A percentile compares a stretch with the other conserved stretches of the same genome.
phyloP scores from a whole-genome alignment of 2,888 invertebrate genomes.

The Amphipoea oculea region DNA sequence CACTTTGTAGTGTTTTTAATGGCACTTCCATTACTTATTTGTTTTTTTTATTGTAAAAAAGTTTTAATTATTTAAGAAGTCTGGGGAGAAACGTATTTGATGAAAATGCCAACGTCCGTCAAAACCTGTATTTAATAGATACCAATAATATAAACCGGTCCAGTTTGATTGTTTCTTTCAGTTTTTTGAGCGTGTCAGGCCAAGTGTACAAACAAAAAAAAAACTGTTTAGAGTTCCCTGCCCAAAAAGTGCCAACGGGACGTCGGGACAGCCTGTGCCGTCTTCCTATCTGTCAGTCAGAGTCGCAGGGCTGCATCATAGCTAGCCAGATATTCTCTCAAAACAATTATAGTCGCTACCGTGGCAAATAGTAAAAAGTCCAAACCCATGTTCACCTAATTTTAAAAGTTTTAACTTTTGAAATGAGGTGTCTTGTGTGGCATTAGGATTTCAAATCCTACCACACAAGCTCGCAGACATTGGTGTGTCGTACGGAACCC shows the following conservation, averaged over 20 bases:
- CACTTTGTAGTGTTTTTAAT: no score
- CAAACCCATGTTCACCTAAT: background rate
- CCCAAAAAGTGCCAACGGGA: background rate
- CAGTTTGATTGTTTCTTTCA: background rate
- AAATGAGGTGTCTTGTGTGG: background rate
- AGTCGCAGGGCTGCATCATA: background rate
- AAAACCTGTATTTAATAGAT: background rate
- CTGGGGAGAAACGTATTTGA: background rate
- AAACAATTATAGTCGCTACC: background rate
- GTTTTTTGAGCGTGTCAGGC: background rate
- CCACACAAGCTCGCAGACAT: background rate
- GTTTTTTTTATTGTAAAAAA: no score
- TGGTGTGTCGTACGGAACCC: background rate
- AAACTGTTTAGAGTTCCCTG: conserved; percentile 2
- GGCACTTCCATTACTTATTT: background rate
- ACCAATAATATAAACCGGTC: background rate
- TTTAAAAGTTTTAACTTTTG: no score
- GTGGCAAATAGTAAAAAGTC: background rate
- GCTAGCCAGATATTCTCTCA: no score
- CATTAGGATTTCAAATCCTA: background rate
- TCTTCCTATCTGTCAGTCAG: background rate
- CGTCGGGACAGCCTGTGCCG: background rate
- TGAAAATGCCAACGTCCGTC: no score
- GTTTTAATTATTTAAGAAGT: background rate
- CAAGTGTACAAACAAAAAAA: background rate